Evolutionary conservation across 2,797 vertebrate genomes (phyloP).

Genomic region (Remorina albescens): DNA sequence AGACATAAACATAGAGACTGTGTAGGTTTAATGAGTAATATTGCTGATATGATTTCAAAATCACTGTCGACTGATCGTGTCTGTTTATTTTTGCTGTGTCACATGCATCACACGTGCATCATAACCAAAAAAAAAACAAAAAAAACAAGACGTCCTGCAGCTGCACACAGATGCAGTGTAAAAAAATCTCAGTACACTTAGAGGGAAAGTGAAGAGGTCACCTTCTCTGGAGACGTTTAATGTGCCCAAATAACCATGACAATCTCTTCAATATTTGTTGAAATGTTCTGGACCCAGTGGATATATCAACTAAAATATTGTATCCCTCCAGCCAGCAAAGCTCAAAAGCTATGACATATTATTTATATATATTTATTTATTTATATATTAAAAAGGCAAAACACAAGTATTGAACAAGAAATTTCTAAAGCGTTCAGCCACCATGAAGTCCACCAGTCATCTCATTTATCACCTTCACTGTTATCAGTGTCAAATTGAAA

Average conservation of each 20-base stretch:
- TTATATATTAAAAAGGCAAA: neutral
- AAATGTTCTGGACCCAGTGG: neutral
- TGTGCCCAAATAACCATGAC: too few species aligned
- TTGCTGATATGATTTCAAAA: too few species aligned
- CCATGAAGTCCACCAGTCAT: neutral
- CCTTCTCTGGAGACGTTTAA: neutral
- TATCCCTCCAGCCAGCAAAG: neutral
- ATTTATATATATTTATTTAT: too few species aligned
- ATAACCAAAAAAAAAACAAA: too few species aligned
- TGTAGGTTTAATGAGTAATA: too few species aligned
- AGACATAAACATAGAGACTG: too few species aligned
- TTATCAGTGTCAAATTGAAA: constrained; percentile 13
- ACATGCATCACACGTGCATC: too few species aligned
- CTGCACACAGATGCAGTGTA: too few species aligned
- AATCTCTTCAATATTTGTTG: neutral
- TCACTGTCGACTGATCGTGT: too few species aligned
- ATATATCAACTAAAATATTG: neutral
- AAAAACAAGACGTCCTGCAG: too few species aligned
- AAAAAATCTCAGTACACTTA: too few species aligned
- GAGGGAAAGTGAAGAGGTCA: neutral
- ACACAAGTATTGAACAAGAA: neutral
- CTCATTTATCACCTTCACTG: neutral
- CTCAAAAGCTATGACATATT: neutral
- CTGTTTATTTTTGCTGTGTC: too few species aligned
- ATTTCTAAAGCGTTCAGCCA: neutral